Base-by-base conservation (phyloP, 2,797 vertebrate genomes). In the Botia kubotai region DNA sequence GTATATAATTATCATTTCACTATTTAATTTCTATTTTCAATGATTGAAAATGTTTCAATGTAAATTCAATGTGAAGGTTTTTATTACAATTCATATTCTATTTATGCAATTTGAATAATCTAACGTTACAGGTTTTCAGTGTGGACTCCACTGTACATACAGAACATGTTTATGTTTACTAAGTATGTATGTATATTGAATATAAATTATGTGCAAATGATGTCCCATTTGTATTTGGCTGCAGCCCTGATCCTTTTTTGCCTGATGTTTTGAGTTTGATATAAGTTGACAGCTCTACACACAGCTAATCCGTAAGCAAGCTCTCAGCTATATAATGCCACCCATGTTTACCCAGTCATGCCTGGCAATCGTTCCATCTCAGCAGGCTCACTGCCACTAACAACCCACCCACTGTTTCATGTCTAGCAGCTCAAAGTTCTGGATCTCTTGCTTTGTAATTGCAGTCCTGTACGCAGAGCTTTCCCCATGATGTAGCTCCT, bases 371-470 rank as follows among this genome's bases (percentile, higher is more conserved):
- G 17, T 79, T 69, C 72, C 29, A n/a, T 79, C 79, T 75, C 60
- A 19, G 60, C 26, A 69, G 78, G 62, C 12, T 39, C 36, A 39
- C 6, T 39, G 36, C 36, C 68, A 80, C 60, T 69, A 67, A 81
- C 23, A 62, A 63, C 10, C 53, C 80, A 77, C 16, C 70, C 53
- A 21, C 23, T 62, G 63, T 53, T 83, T 80, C 77, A 80, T 79
- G 72, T 75, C 33, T 5, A 72, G 67, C 52, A 46, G 11, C 6
- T 23, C 62, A 67, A 17, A 2, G 16, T 36, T 65, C 62, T n/a
- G 29, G 29, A 16, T 55, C 26, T 23, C 17, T 33, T 52, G 4
- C 16, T 46, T 60, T 67, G 50, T 19, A 55, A 72, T 57, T 75
- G 62, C 36, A 57, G 33, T 66, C 50, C 50, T 81, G n/a, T 26